A percentile compares a stretch with the other conserved stretches of the same genome.
Evolutionary conservation across 2,113 vertebrate genomes (phyloP).

Genomic region (Galeopterus variegatus): DNA sequence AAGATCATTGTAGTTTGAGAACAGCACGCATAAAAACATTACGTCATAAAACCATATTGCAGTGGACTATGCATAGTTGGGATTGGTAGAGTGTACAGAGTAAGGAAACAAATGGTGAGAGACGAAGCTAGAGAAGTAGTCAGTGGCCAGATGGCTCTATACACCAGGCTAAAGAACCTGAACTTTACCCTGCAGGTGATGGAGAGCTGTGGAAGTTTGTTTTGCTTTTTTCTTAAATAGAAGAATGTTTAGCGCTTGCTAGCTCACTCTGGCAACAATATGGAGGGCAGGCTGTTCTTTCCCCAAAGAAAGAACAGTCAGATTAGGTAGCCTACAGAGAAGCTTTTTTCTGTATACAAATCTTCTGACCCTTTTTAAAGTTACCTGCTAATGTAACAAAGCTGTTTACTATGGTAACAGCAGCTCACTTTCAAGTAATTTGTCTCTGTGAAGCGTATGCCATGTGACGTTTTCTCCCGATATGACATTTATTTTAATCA

Average conservation of each 20-base stretch:
- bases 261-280: not conserved
- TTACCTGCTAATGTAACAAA: conserved; percentile 54
- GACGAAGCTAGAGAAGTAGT: not conserved
- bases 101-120: conserved; percentile 54
- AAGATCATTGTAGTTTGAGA: conserved; percentile 55
- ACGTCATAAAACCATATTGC: not conserved
- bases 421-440: conserved; percentile 56
- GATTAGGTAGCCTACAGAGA: conserved; percentile 45
- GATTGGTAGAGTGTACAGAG: conserved; percentile 29
- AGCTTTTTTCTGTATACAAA: not conserved
- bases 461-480: conserved; percentile 68
- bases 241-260: conserved; percentile 23
- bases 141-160: not conserved
- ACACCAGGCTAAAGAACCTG: conserved; percentile 29
- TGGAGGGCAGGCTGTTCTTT: conserved; percentile 17
- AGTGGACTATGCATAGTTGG: not conserved
- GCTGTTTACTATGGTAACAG: conserved; percentile 48
- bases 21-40: not conserved
- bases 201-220: conserved; percentile 15
- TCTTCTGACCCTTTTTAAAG: conserved; percentile 51
- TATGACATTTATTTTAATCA: conserved; percentile 54
- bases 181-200: conserved; percentile 25
- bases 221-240: conserved; percentile 57
- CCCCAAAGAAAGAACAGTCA: conserved; percentile 22
- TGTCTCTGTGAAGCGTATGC: conserved; percentile 20